Evolutionary conservation across 2,888 invertebrate species (phyloP).

Genomic region (Pachycephus smyrnensis): DNA sequence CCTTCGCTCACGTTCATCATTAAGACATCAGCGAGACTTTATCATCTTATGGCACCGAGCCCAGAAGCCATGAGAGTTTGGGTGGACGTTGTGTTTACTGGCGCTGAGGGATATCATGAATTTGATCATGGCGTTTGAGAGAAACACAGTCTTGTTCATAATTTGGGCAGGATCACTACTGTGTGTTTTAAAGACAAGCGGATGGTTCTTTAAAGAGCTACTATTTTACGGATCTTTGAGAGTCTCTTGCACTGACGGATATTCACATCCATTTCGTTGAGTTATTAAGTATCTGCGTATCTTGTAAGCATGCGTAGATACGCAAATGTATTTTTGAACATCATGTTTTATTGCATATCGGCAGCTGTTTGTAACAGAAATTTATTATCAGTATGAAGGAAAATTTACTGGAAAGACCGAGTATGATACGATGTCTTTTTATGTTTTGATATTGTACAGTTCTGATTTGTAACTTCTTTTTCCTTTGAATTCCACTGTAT

Average conservation of each 20-base stretch:
- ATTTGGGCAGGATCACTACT: not conserved
- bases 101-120: slow-evolving; percentile 89
- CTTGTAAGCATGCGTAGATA: not conserved
- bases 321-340: not conserved
- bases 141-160: not conserved
- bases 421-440: slow-evolving; percentile 15
- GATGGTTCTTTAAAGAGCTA: not conserved
- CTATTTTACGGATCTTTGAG: not conserved
- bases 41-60: slow-evolving; percentile 92
- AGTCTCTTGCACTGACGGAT: not conserved
- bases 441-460: slow-evolving; percentile 21
- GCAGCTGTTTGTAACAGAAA: not conserved
- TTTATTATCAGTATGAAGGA: not conserved
- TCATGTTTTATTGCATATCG: not conserved
- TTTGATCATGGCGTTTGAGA: slow-evolving; percentile 68
- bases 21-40: slow-evolving; percentile 90
- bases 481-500: not conserved
- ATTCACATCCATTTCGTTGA: not conserved
- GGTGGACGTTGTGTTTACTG: slow-evolving; percentile 96
- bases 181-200: not conserved
- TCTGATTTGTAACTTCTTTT: not conserved
- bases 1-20: slow-evolving; percentile 94
- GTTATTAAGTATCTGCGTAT: not conserved
- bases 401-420: not conserved
- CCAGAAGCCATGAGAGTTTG: slow-evolving; percentile 96